Conservation (phyloP, 1,140 invertebrate species). For the Catajapyx aquilonaris region DNA sequence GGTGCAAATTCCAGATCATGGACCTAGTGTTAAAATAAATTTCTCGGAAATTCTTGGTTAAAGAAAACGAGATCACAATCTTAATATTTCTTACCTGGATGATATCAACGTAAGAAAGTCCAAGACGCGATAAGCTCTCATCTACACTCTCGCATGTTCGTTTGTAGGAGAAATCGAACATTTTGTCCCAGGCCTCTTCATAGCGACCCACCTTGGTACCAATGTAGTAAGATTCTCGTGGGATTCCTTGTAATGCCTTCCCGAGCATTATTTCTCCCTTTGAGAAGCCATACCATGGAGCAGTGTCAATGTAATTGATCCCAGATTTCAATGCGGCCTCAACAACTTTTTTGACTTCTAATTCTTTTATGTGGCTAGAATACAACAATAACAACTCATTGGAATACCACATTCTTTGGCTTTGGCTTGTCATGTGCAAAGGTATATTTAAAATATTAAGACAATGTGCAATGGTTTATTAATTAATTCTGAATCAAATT, state of each 20-base stretch:
- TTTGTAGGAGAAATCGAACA: slow-evolving; percentile 72
- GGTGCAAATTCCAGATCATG: slow-evolving; percentile 80
- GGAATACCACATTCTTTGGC: too few relatives aligned
- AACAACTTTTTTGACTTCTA: slow-evolving; percentile 44
- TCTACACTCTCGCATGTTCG: slow-evolving; percentile 54
- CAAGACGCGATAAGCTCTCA: slow-evolving; percentile 46
- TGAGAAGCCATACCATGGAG: slow-evolving; percentile 74
- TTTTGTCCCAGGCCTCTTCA: slow-evolving; percentile 38
- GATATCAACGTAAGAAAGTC: slow-evolving; percentile 67
- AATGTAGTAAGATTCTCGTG: slow-evolving; percentile 66
- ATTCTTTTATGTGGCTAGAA: slow-evolving; percentile 28
- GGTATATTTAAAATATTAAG: slow-evolving; percentile 11
- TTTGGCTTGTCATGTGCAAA: too few relatives aligned
- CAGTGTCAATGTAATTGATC: slow-evolving; percentile 81
- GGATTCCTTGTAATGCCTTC: slow-evolving; percentile 56
- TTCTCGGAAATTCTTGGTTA: slow-evolving; percentile 1
- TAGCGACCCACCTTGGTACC: slow-evolving; percentile 83
- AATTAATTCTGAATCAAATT: too few relatives aligned
- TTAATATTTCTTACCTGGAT: slow-evolving; percentile 40
- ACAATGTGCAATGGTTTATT: slow-evolving; percentile 10
- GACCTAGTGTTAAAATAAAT: slow-evolving; percentile 32
- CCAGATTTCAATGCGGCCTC: slow-evolving; percentile 47
- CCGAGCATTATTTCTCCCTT: slow-evolving; percentile 59
- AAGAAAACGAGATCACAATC: not conserved
- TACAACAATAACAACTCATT: too few relatives aligned